Evolutionary conservation across 2,888 invertebrate species (phyloP), one percentile per base, ranked within the genome.

Genomic region (Sesia bembeciformis): DNA sequence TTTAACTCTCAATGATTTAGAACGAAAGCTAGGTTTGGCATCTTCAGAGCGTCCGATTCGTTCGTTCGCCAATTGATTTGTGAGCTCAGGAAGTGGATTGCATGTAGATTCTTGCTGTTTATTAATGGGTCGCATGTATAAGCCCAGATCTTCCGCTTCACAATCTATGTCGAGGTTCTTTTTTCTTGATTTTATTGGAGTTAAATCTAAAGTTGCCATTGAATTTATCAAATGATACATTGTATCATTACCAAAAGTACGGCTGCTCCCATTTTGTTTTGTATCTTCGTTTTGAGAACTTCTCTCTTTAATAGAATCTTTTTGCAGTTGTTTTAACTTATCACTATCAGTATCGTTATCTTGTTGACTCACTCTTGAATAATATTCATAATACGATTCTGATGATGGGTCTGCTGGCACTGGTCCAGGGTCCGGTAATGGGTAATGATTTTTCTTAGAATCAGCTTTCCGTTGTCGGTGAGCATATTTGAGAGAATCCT

Each of bases 371-470:
- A 90, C 83, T 75, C 90, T 77, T 56, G 90, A 88, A 64, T 90
- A 90, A 63, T 90, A 90, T 62, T 90, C 89, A 55, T 90, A 90
- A 60, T 90, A 90, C 40, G 89, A 88, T 68, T 90, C 90, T 39
- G 88, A 84, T 5, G 81, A 80, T 39, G 90, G 90, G 60, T 90
- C 90, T 40, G 77, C 76, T 4, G 87, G 89, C 43, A 85, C 85
- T 4, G 87, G 85, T 0, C 86, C 89, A 8, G 87, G 88, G 58
- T 90, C 90, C 4, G 90, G 90, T 54, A 87, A 67, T 39, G 84
- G 85, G 57, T 81, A 79, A 55, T 76, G 79, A 68, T 74, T 81
- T 67, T 84, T 84, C 65, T 86, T 87, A 3, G 83, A 73, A 63
- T 90, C 90, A 41, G 66, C 78, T 67, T 90, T 90, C 65, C 90